phyloP scores from a whole-genome alignment of 1,140 invertebrate species.

The Cheumatopsyche charites region DNA sequence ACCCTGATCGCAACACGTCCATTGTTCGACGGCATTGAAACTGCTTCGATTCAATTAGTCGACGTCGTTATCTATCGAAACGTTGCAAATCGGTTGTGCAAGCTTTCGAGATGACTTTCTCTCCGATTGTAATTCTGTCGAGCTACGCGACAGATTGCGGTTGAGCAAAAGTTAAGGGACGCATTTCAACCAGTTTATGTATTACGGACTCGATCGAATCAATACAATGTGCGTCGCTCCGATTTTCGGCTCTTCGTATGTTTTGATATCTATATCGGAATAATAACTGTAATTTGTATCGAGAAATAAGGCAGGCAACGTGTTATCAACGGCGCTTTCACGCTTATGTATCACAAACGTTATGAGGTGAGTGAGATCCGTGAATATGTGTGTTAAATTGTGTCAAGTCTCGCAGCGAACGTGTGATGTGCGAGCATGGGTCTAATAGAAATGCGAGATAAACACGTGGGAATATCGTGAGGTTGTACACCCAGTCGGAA shows the following conservation, averaged over 20 bases:
- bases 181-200: not conserved
- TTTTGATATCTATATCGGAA: constrained; percentile 8
- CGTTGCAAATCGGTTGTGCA: constrained; percentile 39
- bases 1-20: too few relatives aligned
- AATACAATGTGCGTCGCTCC: too few relatives aligned
- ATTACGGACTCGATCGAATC: too few relatives aligned
- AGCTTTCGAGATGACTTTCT: constrained; percentile 43
- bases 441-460: constrained; percentile 34
- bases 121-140: constrained; percentile 43
- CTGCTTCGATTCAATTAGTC: constrained; percentile 23
- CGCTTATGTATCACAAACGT: constrained; percentile 22
- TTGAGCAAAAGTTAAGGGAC: constrained; percentile 16
- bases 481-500: constrained; percentile 32
- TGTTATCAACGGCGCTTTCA: constrained; percentile 2
- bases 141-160: constrained; percentile 30
- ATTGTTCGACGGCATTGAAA: too few relatives aligned
- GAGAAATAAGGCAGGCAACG: not conserved
- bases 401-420: constrained; percentile 32
- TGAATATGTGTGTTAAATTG: constrained; percentile 30
- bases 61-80: constrained; percentile 40
- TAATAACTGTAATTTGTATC: not conserved
- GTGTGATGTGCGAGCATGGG: constrained; percentile 20
- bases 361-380: constrained; percentile 26
- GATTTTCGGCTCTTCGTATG: not conserved
- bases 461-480: constrained; percentile 41